Percentiles rank a stretch among this genome's conserved stretches.
Conservation (phyloP, 2,797 vertebrate genomes). For the Karalla daura region DNA sequence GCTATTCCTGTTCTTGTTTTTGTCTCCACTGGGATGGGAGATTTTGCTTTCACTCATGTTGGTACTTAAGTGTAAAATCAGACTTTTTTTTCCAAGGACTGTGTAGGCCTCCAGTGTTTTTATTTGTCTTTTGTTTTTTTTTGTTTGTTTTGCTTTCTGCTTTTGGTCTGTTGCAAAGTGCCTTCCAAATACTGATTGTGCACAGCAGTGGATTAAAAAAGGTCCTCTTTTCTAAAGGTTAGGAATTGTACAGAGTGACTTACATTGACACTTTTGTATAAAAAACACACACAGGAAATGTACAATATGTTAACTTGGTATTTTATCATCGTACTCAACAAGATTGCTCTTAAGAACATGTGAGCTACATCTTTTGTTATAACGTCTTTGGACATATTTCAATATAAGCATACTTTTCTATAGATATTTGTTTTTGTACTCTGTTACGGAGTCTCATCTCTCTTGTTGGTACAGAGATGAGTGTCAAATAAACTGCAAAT, state of each 20-base stretch:
- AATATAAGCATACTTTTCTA: constrained; percentile 90
- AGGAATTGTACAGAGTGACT: constrained; percentile 81
- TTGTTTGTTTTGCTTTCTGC: constrained; percentile 69
- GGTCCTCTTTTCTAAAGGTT: constrained; percentile 76
- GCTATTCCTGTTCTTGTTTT: constrained; percentile 23
- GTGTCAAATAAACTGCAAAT: constrained; percentile 85
- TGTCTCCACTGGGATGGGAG: constrained; percentile 41
- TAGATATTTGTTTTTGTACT: constrained; percentile 90
- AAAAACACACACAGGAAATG: constrained; percentile 81
- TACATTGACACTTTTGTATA: constrained; percentile 86
- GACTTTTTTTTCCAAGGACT: constrained; percentile 44
- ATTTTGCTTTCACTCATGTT: constrained; percentile 56
- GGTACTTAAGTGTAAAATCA: constrained; percentile 61
- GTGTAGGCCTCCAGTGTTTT: constrained; percentile 53
- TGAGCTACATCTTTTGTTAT: constrained; percentile 82
- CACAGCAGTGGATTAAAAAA: constrained; percentile 85
- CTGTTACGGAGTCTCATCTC: constrained; percentile 85
- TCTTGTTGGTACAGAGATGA: constrained; percentile 83
- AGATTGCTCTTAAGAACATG: constrained; percentile 78
- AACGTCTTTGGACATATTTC: constrained; percentile 85
- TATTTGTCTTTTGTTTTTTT: too few species aligned
- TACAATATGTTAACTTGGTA: constrained; percentile 85
- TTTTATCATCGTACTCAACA: constrained; percentile 80
- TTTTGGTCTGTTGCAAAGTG: constrained; percentile 88
- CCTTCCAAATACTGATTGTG: constrained; percentile 89